A percentile compares a stretch with the other conserved stretches of the same genome.
Evolutionary conservation across 2,113 vertebrate species (phyloP).

Genomic region (Poeciliopsis occidentalis): DNA sequence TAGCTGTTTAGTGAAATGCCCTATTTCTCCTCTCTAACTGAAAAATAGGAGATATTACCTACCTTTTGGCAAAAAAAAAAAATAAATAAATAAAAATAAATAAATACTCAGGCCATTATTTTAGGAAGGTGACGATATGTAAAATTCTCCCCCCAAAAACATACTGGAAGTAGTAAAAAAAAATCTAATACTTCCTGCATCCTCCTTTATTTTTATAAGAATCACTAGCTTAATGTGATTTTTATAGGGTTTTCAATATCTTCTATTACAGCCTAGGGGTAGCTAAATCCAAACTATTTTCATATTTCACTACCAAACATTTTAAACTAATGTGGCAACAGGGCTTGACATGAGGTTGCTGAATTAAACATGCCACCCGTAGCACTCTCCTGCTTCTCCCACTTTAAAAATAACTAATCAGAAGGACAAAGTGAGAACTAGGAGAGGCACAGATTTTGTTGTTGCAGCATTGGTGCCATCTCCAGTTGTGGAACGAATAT

Average conservation of each 20-base stretch:
- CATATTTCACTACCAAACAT: conserved; percentile 46
- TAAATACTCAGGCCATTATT: too few species aligned
- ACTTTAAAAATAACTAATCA: conserved; percentile 44
- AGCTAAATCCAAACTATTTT: conserved; percentile 58
- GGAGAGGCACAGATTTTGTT: conserved; percentile 17
- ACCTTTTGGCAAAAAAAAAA: too few species aligned
- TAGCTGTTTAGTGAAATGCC: neutral
- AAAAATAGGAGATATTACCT: too few species aligned
- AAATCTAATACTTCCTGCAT: conserved; percentile 25
- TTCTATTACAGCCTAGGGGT: conserved; percentile 52
- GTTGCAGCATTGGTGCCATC: conserved; percentile 26
- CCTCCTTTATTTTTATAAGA: conserved; percentile 25
- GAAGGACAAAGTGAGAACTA: conserved; percentile 22
- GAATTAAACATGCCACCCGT: conserved; percentile 72
- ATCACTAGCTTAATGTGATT: conserved; percentile 61
- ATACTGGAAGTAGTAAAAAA: neutral
- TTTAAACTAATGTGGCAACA: conserved; percentile 58
- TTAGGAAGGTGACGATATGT: too few species aligned
- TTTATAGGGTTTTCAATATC: conserved; percentile 54
- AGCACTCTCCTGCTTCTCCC: conserved; percentile 22
- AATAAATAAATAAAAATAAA: too few species aligned
- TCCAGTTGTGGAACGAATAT: conserved; percentile 23
- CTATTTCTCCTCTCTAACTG: neutral
- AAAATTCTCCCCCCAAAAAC: too few species aligned
- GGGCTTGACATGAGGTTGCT: conserved; percentile 43